Conservation (phyloP, 2,797 vertebrate genomes). For the Myoxocephalus aenaeus region DNA sequence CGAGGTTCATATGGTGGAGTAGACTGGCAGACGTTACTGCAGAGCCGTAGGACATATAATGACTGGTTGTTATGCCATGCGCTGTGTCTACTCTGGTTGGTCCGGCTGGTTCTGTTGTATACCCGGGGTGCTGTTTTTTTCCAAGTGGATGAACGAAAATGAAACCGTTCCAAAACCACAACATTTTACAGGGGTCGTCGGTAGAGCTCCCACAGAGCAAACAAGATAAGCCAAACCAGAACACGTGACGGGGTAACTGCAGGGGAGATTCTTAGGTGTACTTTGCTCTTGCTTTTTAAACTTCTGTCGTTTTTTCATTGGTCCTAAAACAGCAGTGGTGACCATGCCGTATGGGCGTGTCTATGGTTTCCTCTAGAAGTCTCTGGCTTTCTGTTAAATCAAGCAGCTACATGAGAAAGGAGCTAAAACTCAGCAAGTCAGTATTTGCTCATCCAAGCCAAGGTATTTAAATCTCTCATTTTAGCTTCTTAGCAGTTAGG, state of each 20-base stretch:
- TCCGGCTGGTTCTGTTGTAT: not conserved
- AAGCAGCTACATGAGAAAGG: not conserved
- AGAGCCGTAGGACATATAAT: constrained; percentile 23
- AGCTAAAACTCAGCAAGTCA: constrained; percentile 15
- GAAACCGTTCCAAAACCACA: not conserved
- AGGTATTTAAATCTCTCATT: constrained; percentile 39
- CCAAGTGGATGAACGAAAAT: constrained; percentile 1
- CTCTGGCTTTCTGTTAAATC: constrained; percentile 18
- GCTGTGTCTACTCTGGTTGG: not conserved
- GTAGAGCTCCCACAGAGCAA: not conserved
- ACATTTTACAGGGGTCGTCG: not conserved
- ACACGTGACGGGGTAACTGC: not conserved
- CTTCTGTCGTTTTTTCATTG: constrained; percentile 4
- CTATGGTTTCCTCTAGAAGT: constrained; percentile 17
- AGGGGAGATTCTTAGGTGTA: not conserved
- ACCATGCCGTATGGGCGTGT: constrained; percentile 33
- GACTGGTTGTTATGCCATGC: constrained; percentile 20
- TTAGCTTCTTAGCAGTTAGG: not conserved
- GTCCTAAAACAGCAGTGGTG: constrained; percentile 35
- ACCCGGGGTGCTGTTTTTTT: constrained; percentile 16
- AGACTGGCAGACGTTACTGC: constrained; percentile 16
- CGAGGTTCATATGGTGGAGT: not conserved
- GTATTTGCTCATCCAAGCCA: constrained; percentile 16
- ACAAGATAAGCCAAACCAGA: not conserved
- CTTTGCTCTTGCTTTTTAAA: not conserved